These are phyloP conservation scores for Prosopocoilus inquinatus DNA, from an alignment of 2,888 invertebrate species.

Conservation along the genomic window DNA sequence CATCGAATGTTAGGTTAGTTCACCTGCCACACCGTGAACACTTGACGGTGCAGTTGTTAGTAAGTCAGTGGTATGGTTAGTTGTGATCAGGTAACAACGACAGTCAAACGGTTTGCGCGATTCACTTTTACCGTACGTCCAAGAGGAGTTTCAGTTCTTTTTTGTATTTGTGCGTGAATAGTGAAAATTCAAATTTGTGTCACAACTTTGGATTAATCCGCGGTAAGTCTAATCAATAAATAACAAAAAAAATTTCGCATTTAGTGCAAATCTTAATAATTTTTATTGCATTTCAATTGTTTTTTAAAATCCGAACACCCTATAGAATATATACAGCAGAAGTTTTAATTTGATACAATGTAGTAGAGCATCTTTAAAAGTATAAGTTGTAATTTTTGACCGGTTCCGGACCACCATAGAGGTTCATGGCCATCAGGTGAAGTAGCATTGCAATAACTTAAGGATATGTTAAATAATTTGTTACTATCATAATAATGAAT, in stretches of 20 bases:
- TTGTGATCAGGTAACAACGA: conserved; percentile 32
- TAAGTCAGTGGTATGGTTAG: conserved; percentile 31
- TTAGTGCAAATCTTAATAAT: background rate
- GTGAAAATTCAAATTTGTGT: conserved; percentile 1
- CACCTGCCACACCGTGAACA: conserved; percentile 32
- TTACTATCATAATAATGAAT: too few relatives aligned
- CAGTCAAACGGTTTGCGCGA: conserved; percentile 15
- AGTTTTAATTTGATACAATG: conserved; percentile 18
- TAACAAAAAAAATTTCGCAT: background rate
- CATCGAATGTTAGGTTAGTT: conserved; percentile 25
- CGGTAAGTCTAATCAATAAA: background rate
- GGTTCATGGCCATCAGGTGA: conserved; percentile 23
- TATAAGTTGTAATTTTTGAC: conserved; percentile 12
- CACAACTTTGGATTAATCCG: background rate
- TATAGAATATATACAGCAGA: conserved; percentile 15
- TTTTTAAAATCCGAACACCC: conserved; percentile 16
- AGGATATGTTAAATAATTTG: conserved; percentile 6
- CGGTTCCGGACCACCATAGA: conserved; percentile 20
- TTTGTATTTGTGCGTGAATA: conserved; percentile 9
- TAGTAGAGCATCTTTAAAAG: background rate
- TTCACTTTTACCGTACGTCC: conserved; percentile 18
- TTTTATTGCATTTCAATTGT: background rate
- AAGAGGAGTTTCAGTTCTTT: conserved; percentile 12
- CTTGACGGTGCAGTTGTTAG: conserved; percentile 28
- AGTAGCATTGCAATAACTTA: conserved; percentile 17